Base-by-base conservation (phyloP, 2,888 invertebrate species). In the Silvanus unidentatus region DNA sequence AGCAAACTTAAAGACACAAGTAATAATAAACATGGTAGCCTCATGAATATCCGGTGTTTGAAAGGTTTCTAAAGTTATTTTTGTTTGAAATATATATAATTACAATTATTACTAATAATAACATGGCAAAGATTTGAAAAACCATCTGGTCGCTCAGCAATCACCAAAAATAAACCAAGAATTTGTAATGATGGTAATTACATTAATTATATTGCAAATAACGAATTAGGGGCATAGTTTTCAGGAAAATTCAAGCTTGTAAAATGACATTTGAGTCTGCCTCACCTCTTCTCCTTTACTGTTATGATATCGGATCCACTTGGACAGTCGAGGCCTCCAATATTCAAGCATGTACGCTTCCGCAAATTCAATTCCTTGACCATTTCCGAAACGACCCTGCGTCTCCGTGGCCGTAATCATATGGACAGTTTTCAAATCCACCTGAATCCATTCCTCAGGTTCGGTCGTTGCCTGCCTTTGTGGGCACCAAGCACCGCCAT, bases 401-500 rank as follows among this genome's bases (percentile, higher is more conserved):
- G 86, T 86, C 56, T 82, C 83, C 10, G 88, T 81, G n/a, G 82
- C 87, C 1, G 90, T 89, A 67, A 95, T 82, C 68, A 92, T 84
- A 72, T 86, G 86, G 36, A 88, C 82, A 30, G 78, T 75, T 61
- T 80, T 82, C 60, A 94, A 77, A 68, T 92, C 85, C 53, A 89
- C 78, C 75, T 94, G 84, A 52, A 88, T 73, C 86, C 86, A 87
- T 70, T 88, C 87, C 48, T 77, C 77, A 2, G 85, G 80, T 62
- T 87, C 86, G 10, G 82, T 80, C 27, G 86, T 86, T 62, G 90
- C 85, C 70, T 84, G 85, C 49, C 81, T 77, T 68, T 82, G 81
- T n/a, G 95, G 94, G 73, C 95, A 95, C 95, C 95, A 95, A 0
- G 94, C 94, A 34, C 94, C 95, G 12, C 93, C 90, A 63, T 84